These are phyloP conservation scores for Heteropelma amictum DNA, from an alignment of 2,888 invertebrate species.

Conservation along the genomic window DNA sequence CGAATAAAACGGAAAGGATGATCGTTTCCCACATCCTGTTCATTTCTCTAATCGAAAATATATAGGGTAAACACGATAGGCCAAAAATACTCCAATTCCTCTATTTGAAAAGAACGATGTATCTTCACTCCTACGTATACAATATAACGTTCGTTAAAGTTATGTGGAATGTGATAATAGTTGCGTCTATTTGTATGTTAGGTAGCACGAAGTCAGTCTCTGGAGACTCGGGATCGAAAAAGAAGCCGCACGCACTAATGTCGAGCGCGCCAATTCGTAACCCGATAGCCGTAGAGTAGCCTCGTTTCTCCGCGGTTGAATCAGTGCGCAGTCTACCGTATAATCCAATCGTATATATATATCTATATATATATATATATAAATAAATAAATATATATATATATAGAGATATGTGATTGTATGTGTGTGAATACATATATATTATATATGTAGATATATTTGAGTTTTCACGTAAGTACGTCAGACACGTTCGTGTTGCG, in stretches of 20 bases:
- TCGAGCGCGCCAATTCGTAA: slow-evolving; percentile 48
- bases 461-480: background rate
- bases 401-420: background rate
- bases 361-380: background rate
- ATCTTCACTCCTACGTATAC: background rate
- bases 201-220: background rate
- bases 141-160: background rate
- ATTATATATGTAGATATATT: too few relatives aligned
- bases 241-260: slow-evolving; percentile 47
- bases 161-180: background rate
- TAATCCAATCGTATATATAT: slow-evolving; percentile 9
- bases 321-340: slow-evolving; percentile 11
- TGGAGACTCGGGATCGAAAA: slow-evolving; percentile 1
- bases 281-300: slow-evolving; percentile 42
- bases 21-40: too few relatives aligned
- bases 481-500: slow-evolving; percentile 5
- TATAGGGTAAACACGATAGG: too few relatives aligned
- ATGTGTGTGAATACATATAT: background rate
- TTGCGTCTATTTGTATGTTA: background rate
- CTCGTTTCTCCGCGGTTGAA: slow-evolving; percentile 23
- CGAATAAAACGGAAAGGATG: too few relatives aligned
- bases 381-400: background rate
- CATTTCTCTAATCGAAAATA: too few relatives aligned
- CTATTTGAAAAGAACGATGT: too few relatives aligned
- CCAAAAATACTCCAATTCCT: too few relatives aligned